Evolutionary conservation across 2,888 invertebrate species (phyloP), one percentile per base, ranked within the genome.

Genomic region (Laspeyria flexula): DNA sequence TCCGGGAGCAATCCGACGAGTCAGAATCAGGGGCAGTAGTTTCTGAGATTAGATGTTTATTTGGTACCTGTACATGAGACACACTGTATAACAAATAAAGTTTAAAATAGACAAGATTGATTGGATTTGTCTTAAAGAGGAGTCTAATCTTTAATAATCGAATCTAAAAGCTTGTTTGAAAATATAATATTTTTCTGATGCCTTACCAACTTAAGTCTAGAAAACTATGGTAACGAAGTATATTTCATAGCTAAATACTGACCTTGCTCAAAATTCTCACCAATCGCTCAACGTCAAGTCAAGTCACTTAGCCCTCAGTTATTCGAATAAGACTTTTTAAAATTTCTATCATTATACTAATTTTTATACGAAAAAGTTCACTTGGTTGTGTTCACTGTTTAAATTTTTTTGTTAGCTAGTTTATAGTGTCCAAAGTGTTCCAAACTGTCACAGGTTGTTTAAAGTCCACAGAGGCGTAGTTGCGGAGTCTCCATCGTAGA

Each of bases 361-460:
- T 25, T 25, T 25, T 6, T 7, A 7, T 1, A 25, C 3, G 25
- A 7, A 25, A 6, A 25, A 25, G 25, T 31, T 21, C 21, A 16
- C 6, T 13, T 18, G n/a, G n/a, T n/a, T 21, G 16, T 13, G 7
- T 23, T 25, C 15, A 7, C 11, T 45, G 21, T 23, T 23, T 13
- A 38, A 38, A 21, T n/a, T 38, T 38, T 45, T 18, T 45, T 38
- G 23, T 38, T 21, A 3, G 15, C 7, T 37, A 43, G 35, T 38
- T 12, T 38, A 38, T 31, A 31, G 4, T 45, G 15, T 31, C 15
- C 18, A 29, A 5, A 21, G 25, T 25, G 25, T 1, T 7, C 7
- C 25, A 7, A 29, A 37, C 29, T 37, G 29, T 37, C 35, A 29
- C 35, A 43, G 29, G 16, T 29, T 15, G 25, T 35, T 37, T 21